Conservation (phyloP, 2,113 vertebrate species). For the Montifringilla adamsi region DNA sequence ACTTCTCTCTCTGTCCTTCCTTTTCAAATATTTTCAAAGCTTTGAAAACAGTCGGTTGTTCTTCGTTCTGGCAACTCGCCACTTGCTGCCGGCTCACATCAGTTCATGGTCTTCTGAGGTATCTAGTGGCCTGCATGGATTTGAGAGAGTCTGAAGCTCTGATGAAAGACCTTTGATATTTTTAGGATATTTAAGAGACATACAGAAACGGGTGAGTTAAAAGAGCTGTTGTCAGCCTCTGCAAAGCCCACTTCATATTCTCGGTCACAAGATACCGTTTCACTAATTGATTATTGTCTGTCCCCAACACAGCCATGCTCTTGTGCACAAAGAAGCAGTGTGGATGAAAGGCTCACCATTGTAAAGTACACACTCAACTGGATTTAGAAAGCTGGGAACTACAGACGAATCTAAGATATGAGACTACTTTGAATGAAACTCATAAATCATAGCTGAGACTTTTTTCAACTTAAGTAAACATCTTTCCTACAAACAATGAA, state of each 20-base stretch:
- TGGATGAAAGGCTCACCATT: conserved; percentile 22
- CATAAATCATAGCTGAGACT: background rate
- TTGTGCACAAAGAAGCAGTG: conserved; percentile 37
- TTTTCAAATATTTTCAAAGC: conserved; percentile 67
- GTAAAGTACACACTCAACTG: background rate
- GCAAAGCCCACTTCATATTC: conserved; percentile 41
- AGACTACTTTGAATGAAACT: background rate
- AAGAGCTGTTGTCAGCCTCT: conserved; percentile 48
- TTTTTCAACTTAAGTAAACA: conserved; percentile 1
- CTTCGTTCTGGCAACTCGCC: conserved; percentile 15
- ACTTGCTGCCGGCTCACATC: conserved; percentile 34
- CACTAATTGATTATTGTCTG: conserved; percentile 48
- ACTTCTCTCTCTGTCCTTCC: conserved; percentile 38
- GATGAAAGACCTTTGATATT: conserved; percentile 54
- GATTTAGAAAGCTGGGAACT: conserved; percentile 14
- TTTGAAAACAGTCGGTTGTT: conserved; percentile 55
- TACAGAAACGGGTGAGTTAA: conserved; percentile 13
- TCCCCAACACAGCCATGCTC: background rate
- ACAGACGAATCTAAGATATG: background rate
- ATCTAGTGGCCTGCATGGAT: conserved; percentile 2
- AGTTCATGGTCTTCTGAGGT: conserved; percentile 28
- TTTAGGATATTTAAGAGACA: conserved; percentile 19
- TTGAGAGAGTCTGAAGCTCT: conserved; percentile 30
- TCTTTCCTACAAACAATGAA: background rate
- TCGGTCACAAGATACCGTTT: conserved; percentile 21